Base-by-base conservation (phyloP, 2,797 vertebrate species). In the Enteromius paludinosus region DNA sequence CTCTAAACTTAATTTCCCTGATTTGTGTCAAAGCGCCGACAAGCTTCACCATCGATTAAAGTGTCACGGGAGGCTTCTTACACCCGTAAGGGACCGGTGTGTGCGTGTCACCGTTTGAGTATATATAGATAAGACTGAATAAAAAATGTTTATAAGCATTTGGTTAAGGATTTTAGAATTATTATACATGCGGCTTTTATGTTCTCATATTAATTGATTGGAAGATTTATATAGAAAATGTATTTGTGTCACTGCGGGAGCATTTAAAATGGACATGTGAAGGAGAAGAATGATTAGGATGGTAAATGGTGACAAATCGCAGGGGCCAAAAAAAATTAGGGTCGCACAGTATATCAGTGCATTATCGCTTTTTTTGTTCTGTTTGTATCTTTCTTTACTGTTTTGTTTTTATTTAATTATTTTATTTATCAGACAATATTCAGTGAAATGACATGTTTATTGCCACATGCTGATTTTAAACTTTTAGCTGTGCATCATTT, bases 1-100 rank as follows among this genome's bases (percentile, higher is more conserved):
- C 87, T 86, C 87, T 84, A 81, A 90, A 90, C 83, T 87, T 89
- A 85, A 88, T 89, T 87, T 87, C 79, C 81, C 66, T 90, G 89
- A 90, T 90, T 89, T 87, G 87, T 89, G 84, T 78, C 79, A 79
- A 78, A 82, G 87, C 45, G 28, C 75, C 71, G 80, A 76, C 80
- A 85, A 84, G 81, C 79, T 64, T 84, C 23, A 20, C 70, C 85
- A 88, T 87, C 70, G 87, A 88, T 90, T 90, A 56, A 45, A 71
- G 75, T 82, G 81, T 77, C 82, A 73, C 38, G 35, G 59, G 79
- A 85, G 59, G 66, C 62, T 71, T 25, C 47, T 79, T 72, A 72
- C 54, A 72, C 20, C 6, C 33, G 25, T 47, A 77, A 47, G 41
- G 52, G 38, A 56, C 45, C 78, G 45, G 33, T 61, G 38, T 41